Conservation (phyloP, 92 coral and sea anemone genomes). For the Meandrina meandrites region DNA sequence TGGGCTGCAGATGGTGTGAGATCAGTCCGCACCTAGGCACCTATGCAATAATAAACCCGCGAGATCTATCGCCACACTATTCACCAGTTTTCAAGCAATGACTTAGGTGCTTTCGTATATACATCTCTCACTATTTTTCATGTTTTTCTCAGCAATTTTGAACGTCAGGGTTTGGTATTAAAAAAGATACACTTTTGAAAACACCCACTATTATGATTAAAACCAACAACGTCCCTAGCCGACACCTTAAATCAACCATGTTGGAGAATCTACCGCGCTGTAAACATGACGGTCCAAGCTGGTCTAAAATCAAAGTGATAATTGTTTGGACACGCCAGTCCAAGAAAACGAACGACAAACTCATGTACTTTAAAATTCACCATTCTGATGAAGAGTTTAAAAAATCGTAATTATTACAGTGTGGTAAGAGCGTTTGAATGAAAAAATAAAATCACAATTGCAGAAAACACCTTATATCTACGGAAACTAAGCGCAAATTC, state of each 20-base stretch:
- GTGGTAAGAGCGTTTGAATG: neutral
- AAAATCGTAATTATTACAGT: neutral
- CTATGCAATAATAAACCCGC: constrained; percentile 6
- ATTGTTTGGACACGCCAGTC: neutral
- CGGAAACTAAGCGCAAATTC: neutral
- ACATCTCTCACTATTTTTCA: neutral
- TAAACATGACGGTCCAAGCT: constrained; percentile 1
- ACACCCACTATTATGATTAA: neutral
- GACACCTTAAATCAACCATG: neutral
- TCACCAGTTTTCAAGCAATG: neutral
- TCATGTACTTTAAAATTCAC: neutral
- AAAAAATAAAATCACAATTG: neutral
- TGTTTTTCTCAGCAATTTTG: neutral
- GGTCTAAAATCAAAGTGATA: neutral
- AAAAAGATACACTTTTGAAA: neutral
- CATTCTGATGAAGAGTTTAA: neutral
- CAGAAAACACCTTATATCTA: neutral
- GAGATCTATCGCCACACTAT: constrained; percentile 16
- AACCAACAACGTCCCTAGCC: neutral
- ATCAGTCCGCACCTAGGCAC: constrained; percentile 9
- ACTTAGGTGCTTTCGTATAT: neutral
- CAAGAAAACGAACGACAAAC: neutral
- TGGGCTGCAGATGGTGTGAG: constrained; percentile 25
- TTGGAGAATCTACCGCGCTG: neutral
- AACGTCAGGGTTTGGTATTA: neutral